Conservation (phyloP, 2,797 vertebrate species). For the Macropus fuliginosus region DNA sequence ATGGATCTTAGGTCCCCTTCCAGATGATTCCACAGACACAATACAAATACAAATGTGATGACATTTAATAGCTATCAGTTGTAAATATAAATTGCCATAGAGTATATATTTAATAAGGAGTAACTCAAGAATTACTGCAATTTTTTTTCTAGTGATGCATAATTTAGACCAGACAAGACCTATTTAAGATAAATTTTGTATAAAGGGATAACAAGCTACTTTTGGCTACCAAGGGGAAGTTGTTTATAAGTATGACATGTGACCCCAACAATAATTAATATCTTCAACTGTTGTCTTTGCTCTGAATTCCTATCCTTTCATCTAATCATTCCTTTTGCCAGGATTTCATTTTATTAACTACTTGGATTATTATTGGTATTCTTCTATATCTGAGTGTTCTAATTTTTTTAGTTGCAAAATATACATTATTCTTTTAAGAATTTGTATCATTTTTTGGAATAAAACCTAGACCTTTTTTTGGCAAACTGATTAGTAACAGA, state of each 20-base stretch:
- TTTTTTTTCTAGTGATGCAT: not conserved
- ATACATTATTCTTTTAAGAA: not conserved
- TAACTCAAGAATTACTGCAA: not conserved
- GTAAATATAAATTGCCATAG: not conserved
- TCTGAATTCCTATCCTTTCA: not conserved
- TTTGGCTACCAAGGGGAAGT: not conserved
- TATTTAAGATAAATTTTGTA: not conserved
- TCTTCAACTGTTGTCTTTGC: not conserved
- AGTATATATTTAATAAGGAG: not conserved
- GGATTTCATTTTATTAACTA: not conserved
- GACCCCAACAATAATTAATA: not conserved
- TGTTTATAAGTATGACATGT: not conserved
- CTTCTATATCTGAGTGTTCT: slow-evolving; percentile 8
- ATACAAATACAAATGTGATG: slow-evolving; percentile 24
- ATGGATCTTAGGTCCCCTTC: not conserved
- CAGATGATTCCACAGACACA: not conserved
- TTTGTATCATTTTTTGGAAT: slow-evolving; percentile 15
- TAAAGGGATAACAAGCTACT: fast-evolving
- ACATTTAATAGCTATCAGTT: not conserved
- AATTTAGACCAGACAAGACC: not conserved
- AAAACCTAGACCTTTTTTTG: not conserved
- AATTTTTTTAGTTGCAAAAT: not conserved
- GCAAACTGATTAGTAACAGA: slow-evolving; percentile 5
- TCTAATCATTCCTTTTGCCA: not conserved
- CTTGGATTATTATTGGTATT: not conserved